Base-by-base conservation (phyloP, 2,888 invertebrate genomes). In the Drosophila subquinaria region DNA sequence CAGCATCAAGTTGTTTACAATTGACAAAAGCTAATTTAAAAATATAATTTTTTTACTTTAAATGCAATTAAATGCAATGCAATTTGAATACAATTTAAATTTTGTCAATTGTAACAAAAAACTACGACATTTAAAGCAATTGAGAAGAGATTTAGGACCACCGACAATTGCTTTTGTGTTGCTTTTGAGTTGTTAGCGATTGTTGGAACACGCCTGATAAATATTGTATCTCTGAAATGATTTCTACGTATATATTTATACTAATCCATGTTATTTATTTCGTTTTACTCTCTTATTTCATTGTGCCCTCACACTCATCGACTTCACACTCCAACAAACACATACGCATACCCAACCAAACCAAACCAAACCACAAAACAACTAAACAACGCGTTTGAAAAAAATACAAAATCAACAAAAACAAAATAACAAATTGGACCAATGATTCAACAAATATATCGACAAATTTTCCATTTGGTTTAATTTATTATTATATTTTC, bases 211-310 rank as follows among this genome's bases (percentile, higher is more conserved):
- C 11, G 33, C 33, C 15, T 33, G 15, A 33, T 69, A 48, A 68
- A 76, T 69, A 75, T 69, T 67, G 50, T 48, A 73, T 61, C 55
- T 59, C 47, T 48, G 36, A 83, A 74, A 63, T 69, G 60, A 63
- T 57, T 66, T 72, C 69, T 63, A 45, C 66, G 75, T 75, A 63
- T 81, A 70, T 70, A 76, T 69, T 69, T 72, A 57, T 81, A 90
- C 90, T 91, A 91, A 91, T 90, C 87, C 84, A 78, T 77, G 20
- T 61, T 43, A 23, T 57, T 74, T 90, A 77, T 81, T 86, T 85
- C 78, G 61, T 87, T 85, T 90, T 82, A 83, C 79, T 90, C 89
- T 88, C 85, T 86, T 89, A 69, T 81, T 89, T 79, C 88, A 79
- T 83, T 88, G 75, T 80, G 74, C 87, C 74, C 69, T 75, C 81